phyloP scores from a whole-genome alignment of 2,113 vertebrate species.

The Grantiella picta region DNA sequence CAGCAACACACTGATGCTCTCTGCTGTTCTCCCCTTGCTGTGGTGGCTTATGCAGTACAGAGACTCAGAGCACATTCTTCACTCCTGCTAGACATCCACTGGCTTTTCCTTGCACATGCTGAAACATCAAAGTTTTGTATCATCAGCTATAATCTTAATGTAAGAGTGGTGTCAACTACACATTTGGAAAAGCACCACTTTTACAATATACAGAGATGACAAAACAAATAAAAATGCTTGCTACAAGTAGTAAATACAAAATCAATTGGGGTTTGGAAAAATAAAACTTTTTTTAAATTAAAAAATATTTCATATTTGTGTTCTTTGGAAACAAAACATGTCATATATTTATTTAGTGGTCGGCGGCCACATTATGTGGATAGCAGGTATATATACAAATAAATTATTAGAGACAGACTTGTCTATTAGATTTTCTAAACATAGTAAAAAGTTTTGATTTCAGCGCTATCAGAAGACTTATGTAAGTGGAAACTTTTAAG shows the following conservation, averaged over 20 bases:
- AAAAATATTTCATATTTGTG: neutral
- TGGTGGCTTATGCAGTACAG: neutral
- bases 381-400: neutral
- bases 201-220: neutral
- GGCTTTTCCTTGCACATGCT: neutral
- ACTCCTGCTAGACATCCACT: neutral
- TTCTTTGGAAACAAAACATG: neutral
- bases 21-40: neutral
- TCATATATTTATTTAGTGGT: neutral
- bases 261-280: neutral
- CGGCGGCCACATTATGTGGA: neutral
- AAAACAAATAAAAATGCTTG: neutral
- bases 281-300: neutral
- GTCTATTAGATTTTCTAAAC: neutral
- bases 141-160: neutral
- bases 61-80: neutral
- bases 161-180: neutral
- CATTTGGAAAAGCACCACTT: neutral
- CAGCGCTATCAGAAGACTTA: neutral
- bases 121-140: neutral
- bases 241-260: neutral
- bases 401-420: neutral
- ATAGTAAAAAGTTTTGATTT: neutral
- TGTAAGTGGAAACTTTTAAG: neutral
- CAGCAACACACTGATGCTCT: neutral